These are phyloP conservation scores for Cancer borealis DNA, from an alignment of 2,888 invertebrate species.

Conservation along the genomic window DNA sequence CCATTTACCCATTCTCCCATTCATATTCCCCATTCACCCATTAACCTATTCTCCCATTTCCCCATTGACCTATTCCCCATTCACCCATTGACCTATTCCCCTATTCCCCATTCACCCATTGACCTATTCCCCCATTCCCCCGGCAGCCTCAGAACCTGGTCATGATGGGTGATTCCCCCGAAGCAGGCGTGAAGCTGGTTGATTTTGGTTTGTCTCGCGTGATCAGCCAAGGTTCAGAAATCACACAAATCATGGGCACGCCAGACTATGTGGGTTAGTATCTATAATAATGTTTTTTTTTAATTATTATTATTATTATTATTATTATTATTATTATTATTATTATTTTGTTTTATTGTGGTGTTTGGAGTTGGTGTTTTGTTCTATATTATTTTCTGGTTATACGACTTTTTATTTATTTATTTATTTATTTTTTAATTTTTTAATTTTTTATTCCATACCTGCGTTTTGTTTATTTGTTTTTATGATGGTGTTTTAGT, in stretches of 20 bases:
- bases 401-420: not conserved
- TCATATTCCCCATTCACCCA: not conserved
- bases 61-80: not conserved
- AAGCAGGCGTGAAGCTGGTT: constrained; percentile 76
- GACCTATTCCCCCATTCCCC: not conserved
- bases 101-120: not conserved
- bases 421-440: not conserved
- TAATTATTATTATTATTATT: too few relatives aligned
- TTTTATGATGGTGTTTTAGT: too few relatives aligned
- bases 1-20: not conserved
- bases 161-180: constrained; percentile 74
- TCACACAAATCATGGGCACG: constrained; percentile 77
- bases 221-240: constrained; percentile 70
- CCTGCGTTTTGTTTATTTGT: too few relatives aligned
- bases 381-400: too few relatives aligned
- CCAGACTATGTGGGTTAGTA: constrained; percentile 77
- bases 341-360: too few relatives aligned
- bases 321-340: too few relatives aligned
- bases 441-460: not conserved
- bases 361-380: not conserved
- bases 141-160: constrained; percentile 77
- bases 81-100: too few relatives aligned
- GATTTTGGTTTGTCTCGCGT: constrained; percentile 76
- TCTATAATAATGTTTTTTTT: not conserved
- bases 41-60: not conserved